Percentiles rank a stretch among this genome's conserved stretches.
phyloP scores from a whole-genome alignment of 2,888 invertebrate species.

The Vandiemenella viatica region DNA sequence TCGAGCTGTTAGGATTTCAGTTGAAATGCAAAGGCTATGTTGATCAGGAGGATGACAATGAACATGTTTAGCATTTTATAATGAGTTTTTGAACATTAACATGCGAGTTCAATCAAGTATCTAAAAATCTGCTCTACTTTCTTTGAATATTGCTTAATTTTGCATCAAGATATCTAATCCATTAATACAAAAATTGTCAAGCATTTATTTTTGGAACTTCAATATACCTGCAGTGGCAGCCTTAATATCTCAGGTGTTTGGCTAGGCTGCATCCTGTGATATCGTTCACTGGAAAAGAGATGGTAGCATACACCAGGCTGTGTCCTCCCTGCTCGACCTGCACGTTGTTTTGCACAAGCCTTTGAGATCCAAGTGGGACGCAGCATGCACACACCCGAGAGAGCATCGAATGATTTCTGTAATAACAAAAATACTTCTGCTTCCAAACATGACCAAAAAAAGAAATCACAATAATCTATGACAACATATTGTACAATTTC shows the following conservation, averaged over 20 bases:
- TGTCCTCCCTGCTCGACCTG: slow-evolving; percentile 77
- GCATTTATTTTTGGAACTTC: neutral
- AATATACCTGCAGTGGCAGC: slow-evolving; percentile 59
- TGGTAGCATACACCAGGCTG: slow-evolving; percentile 70
- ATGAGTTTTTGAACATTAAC: too few relatives aligned
- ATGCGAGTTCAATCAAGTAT: too few relatives aligned
- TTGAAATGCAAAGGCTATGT: too few relatives aligned
- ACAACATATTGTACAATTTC: too few relatives aligned
- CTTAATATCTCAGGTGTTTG: slow-evolving; percentile 78
- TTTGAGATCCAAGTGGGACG: slow-evolving; percentile 75
- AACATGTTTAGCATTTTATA: too few relatives aligned
- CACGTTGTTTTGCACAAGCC: slow-evolving; percentile 73
- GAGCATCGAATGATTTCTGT: slow-evolving; percentile 66
- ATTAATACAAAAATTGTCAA: slow-evolving; percentile 9
- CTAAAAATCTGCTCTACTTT: too few relatives aligned
- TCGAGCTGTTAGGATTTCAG: too few relatives aligned
- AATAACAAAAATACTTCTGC: neutral
- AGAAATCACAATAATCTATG: too few relatives aligned
- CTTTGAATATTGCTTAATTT: too few relatives aligned
- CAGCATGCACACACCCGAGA: slow-evolving; percentile 59
- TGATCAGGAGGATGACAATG: too few relatives aligned
- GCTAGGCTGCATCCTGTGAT: slow-evolving; percentile 49
- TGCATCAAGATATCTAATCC: neutral
- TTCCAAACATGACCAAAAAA: too few relatives aligned
- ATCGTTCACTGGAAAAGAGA: slow-evolving; percentile 57